Base-by-base conservation (phyloP, 53 echinoderm and acorn worm genomes). In the Hippasteria phrygiana region DNA sequence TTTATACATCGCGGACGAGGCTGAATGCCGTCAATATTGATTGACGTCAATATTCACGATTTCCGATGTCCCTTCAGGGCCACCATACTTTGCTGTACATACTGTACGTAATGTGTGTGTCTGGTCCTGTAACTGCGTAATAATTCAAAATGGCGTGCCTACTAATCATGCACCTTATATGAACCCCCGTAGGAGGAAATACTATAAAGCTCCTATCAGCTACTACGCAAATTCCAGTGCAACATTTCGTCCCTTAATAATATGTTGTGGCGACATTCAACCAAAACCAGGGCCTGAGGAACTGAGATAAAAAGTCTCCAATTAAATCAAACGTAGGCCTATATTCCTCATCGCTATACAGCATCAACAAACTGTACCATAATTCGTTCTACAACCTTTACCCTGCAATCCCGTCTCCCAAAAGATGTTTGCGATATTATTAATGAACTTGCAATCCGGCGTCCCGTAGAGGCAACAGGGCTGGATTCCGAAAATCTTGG, bases 221-320 rank as follows among this genome's bases (percentile, higher is more conserved):
- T 74, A 74, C 46, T 74, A 74, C 27, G 22, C 74, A 20, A 74
- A 74, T 74, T 26, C 43, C 46, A 74, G 9, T 74, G n/a, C 74
- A 74, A 74, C 74, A 26, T 74, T 74, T 26, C 43, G 74, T 74
- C 46, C 45, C 29, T 46, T 46, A 46, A 46, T 74, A 74, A 46
- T 74, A 10, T 45, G 74, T 46, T 74, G 74, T 45, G 74, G 74
- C 24, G 74, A 74, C 46, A 28, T 74, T n/a, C 74, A 46, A 24
- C 74, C 74, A 2, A 74, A 43, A 43, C 74, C 74, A 43, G 74
- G 74, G 28, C 74, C 74, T 45, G n/a, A n/a, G n/a, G n/a, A 46
- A 28, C 12, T 43, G 26, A 64, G 2, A 64, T 27, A 32, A 26
- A 18, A 26, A 74, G 24, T 6, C 74, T 43, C 6, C 46, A 24